Evolutionary conservation across 2,888 invertebrate species (phyloP).

Genomic region (Lordiphosa andalusiaca): DNA sequence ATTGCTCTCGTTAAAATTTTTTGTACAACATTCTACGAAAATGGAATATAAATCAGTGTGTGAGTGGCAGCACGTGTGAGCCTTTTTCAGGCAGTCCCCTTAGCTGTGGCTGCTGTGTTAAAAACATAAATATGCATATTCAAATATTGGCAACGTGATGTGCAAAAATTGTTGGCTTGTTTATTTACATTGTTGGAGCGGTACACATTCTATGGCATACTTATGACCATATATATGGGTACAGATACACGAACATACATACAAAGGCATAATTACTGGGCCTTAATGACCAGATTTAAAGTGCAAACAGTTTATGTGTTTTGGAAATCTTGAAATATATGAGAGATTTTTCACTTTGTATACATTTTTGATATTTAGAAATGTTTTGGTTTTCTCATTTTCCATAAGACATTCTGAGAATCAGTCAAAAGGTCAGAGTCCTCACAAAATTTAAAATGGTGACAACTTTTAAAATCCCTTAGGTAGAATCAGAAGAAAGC

Average conservation of each 20-base stretch:
- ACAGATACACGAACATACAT: background rate
- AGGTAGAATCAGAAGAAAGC: too few species aligned
- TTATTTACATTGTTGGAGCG: slow-evolving; percentile 41
- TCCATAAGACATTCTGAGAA: too few species aligned
- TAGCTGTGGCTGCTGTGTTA: slow-evolving; percentile 19
- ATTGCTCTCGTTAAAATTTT: slow-evolving; percentile 36
- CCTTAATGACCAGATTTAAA: slow-evolving; percentile 34
- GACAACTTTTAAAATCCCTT: too few species aligned
- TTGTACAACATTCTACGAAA: slow-evolving; percentile 38
- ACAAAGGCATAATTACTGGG: slow-evolving; percentile 30
- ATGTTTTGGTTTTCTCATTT: too few species aligned
- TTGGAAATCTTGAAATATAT: slow-evolving; percentile 25
- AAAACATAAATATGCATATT: slow-evolving; percentile 18
- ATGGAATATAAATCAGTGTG: slow-evolving; percentile 19
- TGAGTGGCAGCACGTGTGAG: slow-evolving; percentile 6
- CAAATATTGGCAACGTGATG: slow-evolving; percentile 34
- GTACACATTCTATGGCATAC: slow-evolving; percentile 10
- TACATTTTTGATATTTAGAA: slow-evolving; percentile 5
- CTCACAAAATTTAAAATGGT: too few species aligned
- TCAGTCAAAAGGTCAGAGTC: too few species aligned
- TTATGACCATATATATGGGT: background rate
- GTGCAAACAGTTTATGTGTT: slow-evolving; percentile 27
- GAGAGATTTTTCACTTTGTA: slow-evolving; percentile 30
- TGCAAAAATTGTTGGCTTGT: slow-evolving; percentile 30
- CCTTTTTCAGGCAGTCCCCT: slow-evolving; percentile 30